Conservation (phyloP, 2,888 invertebrate genomes). For the Apodemia duryi region DNA sequence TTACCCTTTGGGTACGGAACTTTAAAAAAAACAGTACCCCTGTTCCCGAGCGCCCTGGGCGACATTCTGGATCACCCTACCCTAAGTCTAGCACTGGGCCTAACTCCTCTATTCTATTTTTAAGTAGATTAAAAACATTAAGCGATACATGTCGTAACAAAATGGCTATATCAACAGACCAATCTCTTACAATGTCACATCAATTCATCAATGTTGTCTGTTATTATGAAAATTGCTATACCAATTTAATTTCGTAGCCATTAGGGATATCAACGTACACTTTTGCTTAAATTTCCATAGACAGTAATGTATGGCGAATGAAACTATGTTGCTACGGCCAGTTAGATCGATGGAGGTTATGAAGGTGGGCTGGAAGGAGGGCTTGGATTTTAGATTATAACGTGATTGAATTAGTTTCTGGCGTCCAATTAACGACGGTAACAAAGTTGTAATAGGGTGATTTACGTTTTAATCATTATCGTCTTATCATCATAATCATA, state of each 20-base stretch:
- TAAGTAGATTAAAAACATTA: background rate
- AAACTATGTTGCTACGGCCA: constrained; percentile 6
- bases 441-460: background rate
- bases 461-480: no score
- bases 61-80: no score
- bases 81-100: no score
- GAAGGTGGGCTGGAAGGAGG: constrained; percentile 2
- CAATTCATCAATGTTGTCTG: constrained; percentile 11
- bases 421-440: background rate
- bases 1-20: no score
- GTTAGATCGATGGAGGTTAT: background rate
- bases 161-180: background rate
- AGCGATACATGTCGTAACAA: background rate
- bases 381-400: background rate
- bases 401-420: background rate
- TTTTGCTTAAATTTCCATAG: constrained; percentile 10
- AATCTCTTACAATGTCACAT: constrained; percentile 4
- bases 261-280: constrained; percentile 5
- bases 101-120: no score
- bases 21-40: no score
- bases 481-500: no score
- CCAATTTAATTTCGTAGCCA: constrained; percentile 11
- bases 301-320: constrained; percentile 3
- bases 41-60: no score
- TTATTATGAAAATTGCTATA: constrained; percentile 11